These are phyloP conservation scores for Nematostella vectensis DNA, from an alignment of 92 coral and sea anemone species.

Conservation along the genomic window DNA sequence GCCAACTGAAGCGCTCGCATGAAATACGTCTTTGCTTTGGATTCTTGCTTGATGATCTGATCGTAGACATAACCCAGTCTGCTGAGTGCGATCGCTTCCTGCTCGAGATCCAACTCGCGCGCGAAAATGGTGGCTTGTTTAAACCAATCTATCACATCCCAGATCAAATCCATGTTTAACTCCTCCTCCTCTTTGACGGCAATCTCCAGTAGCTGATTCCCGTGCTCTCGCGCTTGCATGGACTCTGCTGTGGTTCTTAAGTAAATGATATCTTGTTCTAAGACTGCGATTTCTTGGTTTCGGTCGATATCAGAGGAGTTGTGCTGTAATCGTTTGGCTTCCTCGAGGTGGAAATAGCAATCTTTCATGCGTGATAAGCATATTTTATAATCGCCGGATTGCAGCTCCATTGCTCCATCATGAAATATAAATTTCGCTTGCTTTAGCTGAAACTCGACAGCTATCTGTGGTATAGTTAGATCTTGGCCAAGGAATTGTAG, in stretches of 20 bases:
- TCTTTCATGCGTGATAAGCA: slow-evolving; percentile 71
- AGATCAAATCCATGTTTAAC: slow-evolving; percentile 61
- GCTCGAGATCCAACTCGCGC: slow-evolving; percentile 73
- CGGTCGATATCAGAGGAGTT: slow-evolving; percentile 8
- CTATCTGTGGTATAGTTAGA: slow-evolving; percentile 12
- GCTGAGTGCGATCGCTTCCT: slow-evolving; percentile 81
- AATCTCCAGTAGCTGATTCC: slow-evolving; percentile 41
- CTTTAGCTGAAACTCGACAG: slow-evolving; percentile 33
- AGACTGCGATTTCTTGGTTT: slow-evolving; percentile 23
- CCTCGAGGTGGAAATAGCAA: slow-evolving; percentile 77
- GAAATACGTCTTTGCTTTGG: slow-evolving; percentile 65
- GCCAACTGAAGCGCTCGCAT: slow-evolving; percentile 71
- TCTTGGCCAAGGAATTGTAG: slow-evolving; percentile 18
- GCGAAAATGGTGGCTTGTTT: slow-evolving; percentile 71
- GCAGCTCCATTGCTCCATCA: slow-evolving; percentile 65
- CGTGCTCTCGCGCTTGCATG: slow-evolving; percentile 66
- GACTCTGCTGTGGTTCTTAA: slow-evolving; percentile 69
- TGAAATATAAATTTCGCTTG: slow-evolving; percentile 47
- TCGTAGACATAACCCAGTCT: slow-evolving; percentile 76
- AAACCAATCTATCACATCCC: slow-evolving; percentile 89
- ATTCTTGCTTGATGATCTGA: slow-evolving; percentile 57
- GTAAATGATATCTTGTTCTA: slow-evolving; percentile 58
- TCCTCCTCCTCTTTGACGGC: slow-evolving; percentile 56
- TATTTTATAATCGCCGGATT: slow-evolving; percentile 52
- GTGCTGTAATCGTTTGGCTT: slow-evolving; percentile 50